Percentiles rank a stretch among this genome's conserved stretches.
Evolutionary conservation across 1,140 invertebrate genomes (phyloP).

Genomic region (Zaprionus africanus): DNA sequence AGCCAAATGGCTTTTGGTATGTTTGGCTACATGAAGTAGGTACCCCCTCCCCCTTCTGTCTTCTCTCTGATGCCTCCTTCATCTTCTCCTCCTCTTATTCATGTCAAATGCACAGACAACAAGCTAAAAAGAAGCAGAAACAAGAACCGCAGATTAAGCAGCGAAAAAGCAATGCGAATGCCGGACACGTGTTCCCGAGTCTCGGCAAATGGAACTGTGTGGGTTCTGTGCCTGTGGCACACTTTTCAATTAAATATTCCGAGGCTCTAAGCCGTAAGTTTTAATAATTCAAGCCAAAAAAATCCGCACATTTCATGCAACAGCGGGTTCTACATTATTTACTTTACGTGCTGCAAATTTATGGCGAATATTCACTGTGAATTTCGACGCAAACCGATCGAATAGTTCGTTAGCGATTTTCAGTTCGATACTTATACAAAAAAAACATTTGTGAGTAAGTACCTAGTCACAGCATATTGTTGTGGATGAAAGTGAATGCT

Average conservation of each 20-base stretch:
- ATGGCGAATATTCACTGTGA: conserved; percentile 41
- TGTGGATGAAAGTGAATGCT: neutral
- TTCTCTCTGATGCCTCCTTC: neutral
- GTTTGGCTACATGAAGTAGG: conserved; percentile 36
- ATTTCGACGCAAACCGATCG: conserved; percentile 13
- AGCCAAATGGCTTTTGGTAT: conserved; percentile 56
- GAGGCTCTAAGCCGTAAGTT: conserved; percentile 41
- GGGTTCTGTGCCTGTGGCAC: neutral
- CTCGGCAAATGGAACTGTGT: neutral
- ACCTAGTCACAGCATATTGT: neutral
- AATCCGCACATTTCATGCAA: conserved; percentile 62
- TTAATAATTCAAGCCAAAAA: conserved; percentile 63
- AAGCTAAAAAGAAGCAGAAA: conserved; percentile 24
- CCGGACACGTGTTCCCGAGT: conserved; percentile 35
- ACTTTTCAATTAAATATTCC: conserved; percentile 73
- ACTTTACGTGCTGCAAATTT: conserved; percentile 49
- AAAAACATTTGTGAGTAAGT: neutral
- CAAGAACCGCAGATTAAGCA: conserved; percentile 55
- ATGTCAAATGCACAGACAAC: conserved; percentile 41
- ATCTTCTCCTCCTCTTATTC: neutral
- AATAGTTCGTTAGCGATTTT: conserved; percentile 7
- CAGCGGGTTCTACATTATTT: conserved; percentile 65
- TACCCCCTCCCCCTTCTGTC: neutral
- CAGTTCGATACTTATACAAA: conserved; percentile 16
- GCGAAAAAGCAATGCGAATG: conserved; percentile 26